These are phyloP conservation scores for Trichogramma pretiosum DNA, from an alignment of 1,140 invertebrate genomes.

Conservation along the genomic window DNA sequence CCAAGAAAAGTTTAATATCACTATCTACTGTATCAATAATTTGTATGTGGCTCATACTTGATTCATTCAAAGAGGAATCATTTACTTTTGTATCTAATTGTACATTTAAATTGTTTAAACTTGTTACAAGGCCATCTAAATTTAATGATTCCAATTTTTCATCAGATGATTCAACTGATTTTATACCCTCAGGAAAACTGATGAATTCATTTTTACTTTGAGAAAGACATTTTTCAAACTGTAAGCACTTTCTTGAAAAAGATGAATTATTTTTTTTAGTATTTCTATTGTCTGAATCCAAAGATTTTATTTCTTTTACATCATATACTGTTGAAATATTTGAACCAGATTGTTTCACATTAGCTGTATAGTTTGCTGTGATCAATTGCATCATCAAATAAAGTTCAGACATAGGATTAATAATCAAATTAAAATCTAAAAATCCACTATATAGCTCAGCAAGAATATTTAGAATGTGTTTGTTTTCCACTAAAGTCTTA, in stretches of 20 bases:
- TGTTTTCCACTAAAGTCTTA: slow-evolving; percentile 35
- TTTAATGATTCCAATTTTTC: not conserved
- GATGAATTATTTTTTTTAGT: slow-evolving; percentile 5
- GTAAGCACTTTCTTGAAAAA: slow-evolving; percentile 5
- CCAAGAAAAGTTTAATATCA: slow-evolving; percentile 28
- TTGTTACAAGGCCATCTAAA: slow-evolving; percentile 4
- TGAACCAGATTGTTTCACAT: not conserved
- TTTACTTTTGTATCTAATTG: slow-evolving; percentile 4
- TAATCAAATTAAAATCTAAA: slow-evolving; percentile 42
- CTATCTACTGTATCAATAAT: too few species aligned
- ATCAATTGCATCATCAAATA: slow-evolving; percentile 52
- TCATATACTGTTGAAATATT: too few species aligned
- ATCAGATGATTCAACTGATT: too few species aligned
- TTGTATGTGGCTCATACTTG: too few species aligned
- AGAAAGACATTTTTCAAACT: too few species aligned
- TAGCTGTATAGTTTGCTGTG: too few species aligned
- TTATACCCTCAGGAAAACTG: too few species aligned
- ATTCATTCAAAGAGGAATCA: too few species aligned
- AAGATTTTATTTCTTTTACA: too few species aligned
- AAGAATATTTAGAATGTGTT: slow-evolving; percentile 38
- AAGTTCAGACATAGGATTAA: slow-evolving; percentile 51
- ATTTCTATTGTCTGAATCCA: not conserved
- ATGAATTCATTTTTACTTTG: too few species aligned
- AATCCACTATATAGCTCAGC: slow-evolving; percentile 42
- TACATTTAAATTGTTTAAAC: slow-evolving; percentile 3